Evolutionary conservation across 1,140 invertebrate species (phyloP), one percentile per base, ranked within the genome.

Genomic region (Plutomurus gul): DNA sequence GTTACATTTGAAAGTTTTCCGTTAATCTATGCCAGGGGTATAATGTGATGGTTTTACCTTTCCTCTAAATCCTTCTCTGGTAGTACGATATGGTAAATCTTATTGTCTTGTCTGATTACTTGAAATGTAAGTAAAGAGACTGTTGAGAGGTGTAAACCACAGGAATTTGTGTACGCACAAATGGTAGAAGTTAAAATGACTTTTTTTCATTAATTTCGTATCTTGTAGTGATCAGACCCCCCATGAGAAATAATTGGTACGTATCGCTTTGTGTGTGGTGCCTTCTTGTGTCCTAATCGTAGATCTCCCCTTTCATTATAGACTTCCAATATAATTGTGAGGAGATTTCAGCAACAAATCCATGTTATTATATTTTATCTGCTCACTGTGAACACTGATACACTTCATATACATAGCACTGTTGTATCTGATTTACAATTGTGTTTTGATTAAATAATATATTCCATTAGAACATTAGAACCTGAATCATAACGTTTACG

Each of bases 241-340:
- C 56, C 56, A 30, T 65, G 56, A 65, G 56, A 65, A 65, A 16
- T 36, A 65, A 65, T 65, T 65, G 56, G 16, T 65, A 65, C 18
- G 56, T 30, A 27, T 65, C 36, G 30, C 27, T n/a, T 30, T 65
- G 22, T 30, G 27, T 30, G 27, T 65, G n/a, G n/a, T n/a, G n/a
- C 56, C 25, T 65, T 16, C n/a, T 65, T 65, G n/a, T 43, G 39
- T 18, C 27, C 56, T 65, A 65, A 65, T 65, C 36, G 36, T 65
- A 65, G 27, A 33, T 65, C 36, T 13, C 25, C 27, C 11, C 56
- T 65, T 30, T 65, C 56, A 65, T 65, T 65, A 65, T 30, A 65
- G 16, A 33, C 18, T 65, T 16, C 16, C 30, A 65, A 30, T 65
- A 33, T 16, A 7, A 36, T 33, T 65, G 11, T 51, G 20, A 51